phyloP scores from a whole-genome alignment of 2,888 invertebrate species.

The Lochmaea capreae region DNA sequence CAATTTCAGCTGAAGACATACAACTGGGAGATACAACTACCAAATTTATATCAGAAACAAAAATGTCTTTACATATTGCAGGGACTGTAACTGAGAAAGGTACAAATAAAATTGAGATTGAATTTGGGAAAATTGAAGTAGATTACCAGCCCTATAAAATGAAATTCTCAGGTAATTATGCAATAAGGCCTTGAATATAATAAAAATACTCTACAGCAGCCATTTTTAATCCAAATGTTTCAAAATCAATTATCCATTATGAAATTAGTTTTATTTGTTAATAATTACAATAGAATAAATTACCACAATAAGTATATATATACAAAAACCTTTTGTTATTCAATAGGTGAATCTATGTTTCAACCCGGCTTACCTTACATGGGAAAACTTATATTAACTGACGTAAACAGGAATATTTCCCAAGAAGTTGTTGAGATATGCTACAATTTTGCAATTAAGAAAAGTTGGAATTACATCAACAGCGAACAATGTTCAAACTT shows the following conservation, averaged over 20 bases:
- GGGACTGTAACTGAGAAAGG: constrained; percentile 71
- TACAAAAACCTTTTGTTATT: too few species aligned
- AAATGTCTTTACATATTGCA: constrained; percentile 57
- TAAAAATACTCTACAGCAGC: too few species aligned
- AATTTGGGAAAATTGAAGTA: constrained; percentile 69
- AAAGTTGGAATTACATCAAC: constrained; percentile 60
- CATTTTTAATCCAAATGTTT: too few species aligned
- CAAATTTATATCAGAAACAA: constrained; percentile 49
- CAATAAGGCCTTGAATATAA: neutral
- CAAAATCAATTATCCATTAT: too few species aligned
- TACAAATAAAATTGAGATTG: constrained; percentile 73
- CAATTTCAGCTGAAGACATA: constrained; percentile 53
- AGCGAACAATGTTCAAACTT: constrained; percentile 59
- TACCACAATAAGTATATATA: too few species aligned
- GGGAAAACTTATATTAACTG: constrained; percentile 68
- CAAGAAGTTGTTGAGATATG: constrained; percentile 60
- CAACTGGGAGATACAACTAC: constrained; percentile 44
- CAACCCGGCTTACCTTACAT: constrained; percentile 80
- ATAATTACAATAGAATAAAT: too few species aligned
- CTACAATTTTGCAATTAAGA: constrained; percentile 61
- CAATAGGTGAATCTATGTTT: constrained; percentile 64
- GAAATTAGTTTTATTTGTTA: too few species aligned
- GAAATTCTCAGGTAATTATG: constrained; percentile 70
- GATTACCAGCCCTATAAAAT: constrained; percentile 70
- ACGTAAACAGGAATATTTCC: constrained; percentile 46